These are phyloP conservation scores for Artemia sinica DNA, from an alignment of 2,888 invertebrate genomes.

Conservation along the genomic window DNA sequence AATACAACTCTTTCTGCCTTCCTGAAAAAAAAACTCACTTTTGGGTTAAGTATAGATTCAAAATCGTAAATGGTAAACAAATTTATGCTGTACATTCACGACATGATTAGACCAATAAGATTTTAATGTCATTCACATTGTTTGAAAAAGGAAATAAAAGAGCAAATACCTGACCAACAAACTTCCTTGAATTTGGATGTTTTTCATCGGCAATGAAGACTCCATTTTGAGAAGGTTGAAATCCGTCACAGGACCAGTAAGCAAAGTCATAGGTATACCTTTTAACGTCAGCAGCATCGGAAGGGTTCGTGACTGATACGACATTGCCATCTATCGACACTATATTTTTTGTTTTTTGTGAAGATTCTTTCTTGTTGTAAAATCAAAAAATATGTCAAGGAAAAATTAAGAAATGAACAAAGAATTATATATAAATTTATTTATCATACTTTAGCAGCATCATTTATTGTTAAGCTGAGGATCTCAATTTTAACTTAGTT, in stretches of 20 bases:
- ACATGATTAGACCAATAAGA: background rate
- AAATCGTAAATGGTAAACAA: conserved; percentile 10
- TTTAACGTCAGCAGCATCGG: conserved; percentile 30
- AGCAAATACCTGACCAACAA: conserved; percentile 36
- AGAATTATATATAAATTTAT: background rate
- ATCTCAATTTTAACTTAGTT: too few relatives aligned
- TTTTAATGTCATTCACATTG: too few relatives aligned
- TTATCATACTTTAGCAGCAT: background rate
- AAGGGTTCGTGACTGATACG: conserved; percentile 35
- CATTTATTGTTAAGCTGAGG: too few relatives aligned
- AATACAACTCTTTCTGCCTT: background rate
- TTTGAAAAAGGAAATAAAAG: too few relatives aligned
- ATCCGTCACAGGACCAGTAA: conserved; percentile 42
- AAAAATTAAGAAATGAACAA: background rate
- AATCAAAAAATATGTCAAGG: conserved; percentile 16
- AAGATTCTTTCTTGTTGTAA: conserved; percentile 5
- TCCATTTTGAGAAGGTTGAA: conserved; percentile 33
- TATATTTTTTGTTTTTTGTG: conserved; percentile 34
- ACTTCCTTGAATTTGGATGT: conserved; percentile 33
- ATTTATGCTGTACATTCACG: background rate
- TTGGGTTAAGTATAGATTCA: background rate
- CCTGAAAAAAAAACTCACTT: conserved; percentile 10
- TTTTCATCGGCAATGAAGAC: conserved; percentile 32
- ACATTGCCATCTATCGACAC: conserved; percentile 35
- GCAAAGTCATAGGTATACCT: conserved; percentile 39